These are phyloP conservation scores for Pseudachorutes palmiensis DNA, from an alignment of 1,140 invertebrate genomes.

Conservation along the genomic window DNA sequence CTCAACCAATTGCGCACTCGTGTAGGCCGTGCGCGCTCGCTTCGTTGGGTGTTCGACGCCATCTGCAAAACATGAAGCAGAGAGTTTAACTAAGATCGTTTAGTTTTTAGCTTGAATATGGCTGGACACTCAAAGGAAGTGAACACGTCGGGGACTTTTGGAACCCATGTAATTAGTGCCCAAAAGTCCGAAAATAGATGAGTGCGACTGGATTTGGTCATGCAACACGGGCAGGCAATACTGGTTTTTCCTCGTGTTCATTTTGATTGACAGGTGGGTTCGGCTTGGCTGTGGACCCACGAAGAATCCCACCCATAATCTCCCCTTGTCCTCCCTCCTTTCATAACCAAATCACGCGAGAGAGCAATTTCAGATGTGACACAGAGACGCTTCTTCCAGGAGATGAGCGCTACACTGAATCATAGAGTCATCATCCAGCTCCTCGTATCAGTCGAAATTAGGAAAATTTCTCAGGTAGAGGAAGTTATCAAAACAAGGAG, in stretches of 20 bases:
- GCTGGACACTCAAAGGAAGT: too few relatives aligned
- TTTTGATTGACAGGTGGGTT: slow-evolving; percentile 11
- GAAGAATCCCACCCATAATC: background rate
- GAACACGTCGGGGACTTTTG: background rate
- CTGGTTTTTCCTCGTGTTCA: background rate
- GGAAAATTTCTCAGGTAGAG: slow-evolving; percentile 4
- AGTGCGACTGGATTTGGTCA: too few relatives aligned
- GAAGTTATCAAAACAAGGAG: background rate
- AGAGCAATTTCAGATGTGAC: slow-evolving; percentile 7
- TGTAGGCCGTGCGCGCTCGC: slow-evolving; percentile 67
- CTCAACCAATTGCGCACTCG: slow-evolving; percentile 66
- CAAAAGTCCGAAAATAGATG: too few relatives aligned
- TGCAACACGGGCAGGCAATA: background rate
- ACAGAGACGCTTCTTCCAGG: too few relatives aligned
- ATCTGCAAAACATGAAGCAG: slow-evolving; percentile 24
- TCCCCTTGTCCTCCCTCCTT: background rate
- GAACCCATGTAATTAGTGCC: too few relatives aligned
- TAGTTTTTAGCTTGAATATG: too few relatives aligned
- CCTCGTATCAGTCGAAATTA: background rate
- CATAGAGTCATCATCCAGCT: background rate
- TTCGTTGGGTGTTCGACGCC: slow-evolving; percentile 42
- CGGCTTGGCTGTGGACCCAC: background rate
- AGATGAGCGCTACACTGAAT: background rate
- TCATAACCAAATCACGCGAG: slow-evolving; percentile 11
- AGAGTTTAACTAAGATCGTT: background rate